Conservation (phyloP, 2,113 vertebrate genomes). For the Patagioenas fasciata region DNA sequence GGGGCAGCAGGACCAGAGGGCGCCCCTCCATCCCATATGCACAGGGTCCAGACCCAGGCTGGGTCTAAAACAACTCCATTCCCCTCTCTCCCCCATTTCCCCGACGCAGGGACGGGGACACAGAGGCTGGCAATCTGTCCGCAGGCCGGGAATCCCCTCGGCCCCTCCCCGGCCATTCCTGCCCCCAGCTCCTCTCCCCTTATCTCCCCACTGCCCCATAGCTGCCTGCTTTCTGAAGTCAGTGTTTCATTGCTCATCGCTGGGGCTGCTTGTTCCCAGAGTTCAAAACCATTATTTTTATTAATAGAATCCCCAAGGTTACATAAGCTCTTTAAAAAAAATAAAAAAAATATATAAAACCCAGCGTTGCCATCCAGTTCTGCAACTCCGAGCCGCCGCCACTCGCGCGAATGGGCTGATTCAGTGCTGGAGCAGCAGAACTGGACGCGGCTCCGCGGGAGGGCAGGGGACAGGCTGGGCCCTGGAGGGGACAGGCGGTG, state of each 20-base stretch:
- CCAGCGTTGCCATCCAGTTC: background rate
- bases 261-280: slow-evolving; percentile 29
- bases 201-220: background rate
- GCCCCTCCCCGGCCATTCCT: background rate
- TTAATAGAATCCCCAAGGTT: slow-evolving; percentile 71
- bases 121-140: background rate
- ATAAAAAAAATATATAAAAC: background rate
- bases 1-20: background rate
- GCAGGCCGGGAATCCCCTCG: background rate
- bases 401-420: background rate
- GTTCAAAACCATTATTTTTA: slow-evolving; percentile 63
- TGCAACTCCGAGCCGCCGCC: background rate
- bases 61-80: background rate
- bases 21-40: background rate
- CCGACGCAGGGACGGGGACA: background rate
- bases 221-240: background rate
- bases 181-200: background rate
- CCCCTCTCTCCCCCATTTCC: background rate
- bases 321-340: slow-evolving; percentile 18
- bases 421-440: background rate
- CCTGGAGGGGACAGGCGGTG: background rate
- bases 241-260: background rate
- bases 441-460: background rate
- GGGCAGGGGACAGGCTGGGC: background rate
- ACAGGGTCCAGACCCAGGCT: background rate